Conservation (phyloP, 2,888 invertebrate genomes). For the Agelastica alni region DNA sequence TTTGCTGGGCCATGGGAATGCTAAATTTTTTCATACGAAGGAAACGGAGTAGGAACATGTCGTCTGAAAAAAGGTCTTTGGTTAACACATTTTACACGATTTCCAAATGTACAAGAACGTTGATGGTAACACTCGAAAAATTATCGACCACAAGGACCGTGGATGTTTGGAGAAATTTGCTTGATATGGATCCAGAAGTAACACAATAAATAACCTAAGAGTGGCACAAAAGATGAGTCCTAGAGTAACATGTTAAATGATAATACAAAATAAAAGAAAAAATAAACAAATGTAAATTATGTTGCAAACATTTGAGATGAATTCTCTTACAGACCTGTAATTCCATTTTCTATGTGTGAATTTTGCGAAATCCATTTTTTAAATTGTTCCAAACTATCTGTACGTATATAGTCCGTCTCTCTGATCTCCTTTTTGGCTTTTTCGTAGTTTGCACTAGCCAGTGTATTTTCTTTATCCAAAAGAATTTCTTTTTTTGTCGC, state of each 20-base stretch:
- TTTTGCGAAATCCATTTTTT: slow-evolving; percentile 74
- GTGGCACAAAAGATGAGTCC: too few relatives aligned
- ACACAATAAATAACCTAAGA: too few relatives aligned
- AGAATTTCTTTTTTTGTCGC: neutral
- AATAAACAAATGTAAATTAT: too few relatives aligned
- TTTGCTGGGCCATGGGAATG: slow-evolving; percentile 78
- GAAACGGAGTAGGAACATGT: slow-evolving; percentile 74
- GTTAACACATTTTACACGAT: neutral
- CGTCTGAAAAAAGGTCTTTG: slow-evolving; percentile 70
- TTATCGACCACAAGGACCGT: too few relatives aligned
- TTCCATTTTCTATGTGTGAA: slow-evolving; percentile 68
- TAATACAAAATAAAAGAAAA: too few relatives aligned
- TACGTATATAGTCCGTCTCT: slow-evolving; percentile 67
- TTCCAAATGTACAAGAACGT: too few relatives aligned
- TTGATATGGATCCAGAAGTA: too few relatives aligned
- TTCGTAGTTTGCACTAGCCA: slow-evolving; percentile 48
- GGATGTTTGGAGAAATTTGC: too few relatives aligned
- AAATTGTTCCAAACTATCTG: slow-evolving; percentile 68
- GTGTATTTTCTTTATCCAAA: slow-evolving; percentile 8
- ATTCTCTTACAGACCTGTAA: slow-evolving; percentile 62
- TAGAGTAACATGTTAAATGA: too few relatives aligned
- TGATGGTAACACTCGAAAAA: too few relatives aligned
- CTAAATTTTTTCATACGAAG: slow-evolving; percentile 79
- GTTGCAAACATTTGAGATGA: too few relatives aligned
- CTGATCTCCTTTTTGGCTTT: slow-evolving; percentile 70